phyloP scores from a whole-genome alignment of 53 echinoderm and acorn worm genomes.

The Glandiceps talaboti region DNA sequence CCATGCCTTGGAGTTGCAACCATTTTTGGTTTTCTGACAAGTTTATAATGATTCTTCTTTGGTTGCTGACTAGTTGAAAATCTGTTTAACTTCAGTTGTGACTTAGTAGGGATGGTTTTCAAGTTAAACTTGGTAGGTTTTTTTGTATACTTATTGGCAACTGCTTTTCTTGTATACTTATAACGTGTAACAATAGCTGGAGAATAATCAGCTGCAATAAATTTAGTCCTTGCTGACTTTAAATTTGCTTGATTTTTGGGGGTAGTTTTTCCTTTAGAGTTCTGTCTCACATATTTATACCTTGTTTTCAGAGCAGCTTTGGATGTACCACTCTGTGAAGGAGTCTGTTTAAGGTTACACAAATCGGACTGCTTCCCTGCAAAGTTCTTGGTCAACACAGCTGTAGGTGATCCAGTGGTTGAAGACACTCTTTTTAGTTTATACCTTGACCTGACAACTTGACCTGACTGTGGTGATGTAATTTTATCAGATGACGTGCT shows the following conservation, averaged over 20 bases:
- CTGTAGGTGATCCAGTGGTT: no score
- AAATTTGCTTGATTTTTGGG: neutral
- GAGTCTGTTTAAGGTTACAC: no score
- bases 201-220: no score
- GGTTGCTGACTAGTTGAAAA: neutral
- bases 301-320: neutral
- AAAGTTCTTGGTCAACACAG: no score
- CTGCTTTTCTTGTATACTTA: neutral
- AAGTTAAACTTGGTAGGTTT: neutral
- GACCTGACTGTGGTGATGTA: no score
- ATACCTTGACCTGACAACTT: no score
- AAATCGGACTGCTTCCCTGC: no score
- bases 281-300: neutral
- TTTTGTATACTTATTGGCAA: neutral
- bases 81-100: neutral
- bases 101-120: neutral
- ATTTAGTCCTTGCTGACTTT: no score
- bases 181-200: neutral
- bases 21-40: neutral
- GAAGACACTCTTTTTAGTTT: no score
- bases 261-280: neutral
- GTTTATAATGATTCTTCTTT: neutral
- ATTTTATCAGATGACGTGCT: no score
- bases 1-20: neutral
- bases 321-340: no score